Evolutionary conservation across 1,140 invertebrate species (phyloP).

Genomic region (Caenorhabditis brenneri): DNA sequence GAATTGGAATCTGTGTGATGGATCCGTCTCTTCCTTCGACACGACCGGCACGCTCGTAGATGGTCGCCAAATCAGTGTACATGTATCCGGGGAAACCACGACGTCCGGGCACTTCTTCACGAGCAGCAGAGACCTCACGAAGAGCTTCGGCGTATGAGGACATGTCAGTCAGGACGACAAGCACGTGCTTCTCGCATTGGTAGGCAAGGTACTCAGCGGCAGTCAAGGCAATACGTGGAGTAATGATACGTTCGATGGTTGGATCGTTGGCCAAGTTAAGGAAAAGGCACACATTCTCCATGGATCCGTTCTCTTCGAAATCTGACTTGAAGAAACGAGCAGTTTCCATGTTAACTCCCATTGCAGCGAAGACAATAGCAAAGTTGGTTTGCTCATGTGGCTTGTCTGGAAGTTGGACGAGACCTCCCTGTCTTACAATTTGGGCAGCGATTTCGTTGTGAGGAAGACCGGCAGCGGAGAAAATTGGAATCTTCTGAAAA

Average conservation of each 20-base stretch:
- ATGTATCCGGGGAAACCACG: constrained; percentile 97
- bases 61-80: constrained; percentile 99
- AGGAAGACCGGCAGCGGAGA: constrained; percentile 94
- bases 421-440: constrained; percentile 94
- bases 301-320: constrained; percentile 83
- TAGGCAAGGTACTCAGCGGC: constrained; percentile 95
- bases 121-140: constrained; percentile 89
- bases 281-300: constrained; percentile 97
- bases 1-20: constrained; percentile 96
- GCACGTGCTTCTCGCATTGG: constrained; percentile 95
- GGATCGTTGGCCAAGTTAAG: constrained; percentile 96
- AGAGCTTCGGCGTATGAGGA: constrained; percentile 95
- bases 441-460: constrained; percentile 99
- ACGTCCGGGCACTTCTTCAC: constrained; percentile 92
- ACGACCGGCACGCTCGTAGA: constrained; percentile 90
- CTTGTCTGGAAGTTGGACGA: constrained; percentile 43
- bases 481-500: constrained; percentile 94
- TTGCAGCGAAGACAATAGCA: constrained; percentile 94
- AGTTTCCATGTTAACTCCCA: constrained; percentile 98
- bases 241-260: constrained; percentile 98
- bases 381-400: constrained; percentile 81
- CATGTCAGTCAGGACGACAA: constrained; percentile 88
- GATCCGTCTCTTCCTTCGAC: constrained; percentile 95
- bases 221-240: constrained; percentile 89
- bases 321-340: constrained; percentile 95